A percentile compares a stretch with the other conserved stretches of the same genome.
Conservation (phyloP, 2,888 invertebrate genomes). For the Drosophila robusta region DNA sequence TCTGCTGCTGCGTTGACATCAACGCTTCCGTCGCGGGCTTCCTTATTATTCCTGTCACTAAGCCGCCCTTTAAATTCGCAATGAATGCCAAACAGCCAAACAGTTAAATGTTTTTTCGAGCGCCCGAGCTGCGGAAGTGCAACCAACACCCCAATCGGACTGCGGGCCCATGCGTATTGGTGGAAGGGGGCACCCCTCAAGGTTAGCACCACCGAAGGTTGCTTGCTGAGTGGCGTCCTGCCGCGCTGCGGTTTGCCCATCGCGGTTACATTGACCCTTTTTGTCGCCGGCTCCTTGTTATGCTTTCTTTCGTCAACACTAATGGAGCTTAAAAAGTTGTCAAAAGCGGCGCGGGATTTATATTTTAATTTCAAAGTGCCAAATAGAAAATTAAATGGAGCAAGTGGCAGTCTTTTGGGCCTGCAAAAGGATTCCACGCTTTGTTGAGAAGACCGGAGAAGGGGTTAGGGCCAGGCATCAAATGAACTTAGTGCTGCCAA, state of each 20-base stretch:
- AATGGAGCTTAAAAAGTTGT: constrained; percentile 79
- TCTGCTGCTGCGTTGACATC: constrained; percentile 64
- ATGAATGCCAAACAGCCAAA: constrained; percentile 78
- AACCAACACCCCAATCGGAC: constrained; percentile 40
- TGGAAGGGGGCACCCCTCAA: constrained; percentile 44
- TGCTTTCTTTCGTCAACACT: constrained; percentile 73
- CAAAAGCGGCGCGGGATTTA: constrained; percentile 72
- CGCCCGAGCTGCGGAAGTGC: constrained; percentile 60
- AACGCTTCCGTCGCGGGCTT: constrained; percentile 76
- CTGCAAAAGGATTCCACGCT: not conserved
- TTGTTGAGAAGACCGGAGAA: not conserved
- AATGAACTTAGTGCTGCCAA: constrained; percentile 61
- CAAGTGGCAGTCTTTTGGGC: constrained; percentile 21
- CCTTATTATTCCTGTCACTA: constrained; percentile 79
- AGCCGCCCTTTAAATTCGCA: constrained; percentile 80
- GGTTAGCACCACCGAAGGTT: constrained; percentile 34
- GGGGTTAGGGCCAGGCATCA: constrained; percentile 36
- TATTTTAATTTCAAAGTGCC: constrained; percentile 75
- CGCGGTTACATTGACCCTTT: constrained; percentile 76
- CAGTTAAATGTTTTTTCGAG: constrained; percentile 71
- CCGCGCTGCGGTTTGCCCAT: constrained; percentile 62
- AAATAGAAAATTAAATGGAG: constrained; percentile 72
- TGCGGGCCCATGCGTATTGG: constrained; percentile 19
- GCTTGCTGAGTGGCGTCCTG: constrained; percentile 59
- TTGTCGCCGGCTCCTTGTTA: constrained; percentile 47